Base-by-base conservation (phyloP, 2,888 invertebrate species). In the Crocallis elinguaria region DNA sequence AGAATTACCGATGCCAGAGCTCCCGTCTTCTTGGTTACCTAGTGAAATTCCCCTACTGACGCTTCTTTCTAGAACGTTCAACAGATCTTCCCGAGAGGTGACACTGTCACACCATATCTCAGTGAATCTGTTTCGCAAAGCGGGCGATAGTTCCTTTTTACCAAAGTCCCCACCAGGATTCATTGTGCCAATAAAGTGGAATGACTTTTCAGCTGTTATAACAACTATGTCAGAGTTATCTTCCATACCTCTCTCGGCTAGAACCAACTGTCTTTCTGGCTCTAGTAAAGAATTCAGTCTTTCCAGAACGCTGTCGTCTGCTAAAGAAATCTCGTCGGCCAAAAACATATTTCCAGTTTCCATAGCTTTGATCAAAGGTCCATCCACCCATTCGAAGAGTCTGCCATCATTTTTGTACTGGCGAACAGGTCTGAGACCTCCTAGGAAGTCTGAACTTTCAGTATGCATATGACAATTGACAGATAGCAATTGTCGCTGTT, bases 141-240 rank as follows among this genome's bases (percentile, higher is more conserved):
- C 99, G 0, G 99, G 99, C 0, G 99, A 99, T 7, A 99, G 92
- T 92, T 99, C 99, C 79, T 99, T 99, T 82, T 99, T 99, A 2
- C 99, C 99, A 80, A 97, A 99, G 92, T 99, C 99, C 0, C 99
- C 99, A 8, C 99, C 99, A 5, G 99, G 99, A 91, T 99, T 99
- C 99, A 99, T 99, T 0, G 99, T 99, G 1, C 98, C 98, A 51
- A 99, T 93, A 72, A 99, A 97, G 68, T 96, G 95, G 79, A 99
- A 99, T 7, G 94, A 93, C 4, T 93, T 79, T 49, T 96, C 96
- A 0, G 94, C 93, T 32, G 95, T 93, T 2, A 95, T 90, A 21
- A 94, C 92, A 39, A 93, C 92, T 19, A 93, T 93, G 70, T 84
- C 91, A 21, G 92, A 92, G 73, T 85, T 92, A 51, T 90, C 92